phyloP scores from a whole-genome alignment of 2,113 vertebrate genomes.

The Corythaixoides concolor region DNA sequence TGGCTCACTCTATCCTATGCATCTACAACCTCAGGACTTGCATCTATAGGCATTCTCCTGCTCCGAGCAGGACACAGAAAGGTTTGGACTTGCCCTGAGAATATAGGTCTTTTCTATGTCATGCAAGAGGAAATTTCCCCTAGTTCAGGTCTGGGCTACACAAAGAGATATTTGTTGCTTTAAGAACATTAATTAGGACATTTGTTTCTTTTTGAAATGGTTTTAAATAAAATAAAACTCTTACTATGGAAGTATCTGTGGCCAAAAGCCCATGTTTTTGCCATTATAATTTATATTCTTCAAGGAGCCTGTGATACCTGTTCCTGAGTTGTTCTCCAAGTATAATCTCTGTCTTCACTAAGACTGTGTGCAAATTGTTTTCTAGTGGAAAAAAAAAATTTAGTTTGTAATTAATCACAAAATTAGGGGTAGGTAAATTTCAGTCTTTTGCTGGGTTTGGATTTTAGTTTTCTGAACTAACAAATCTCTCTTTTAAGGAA shows the following conservation, averaged over 20 bases:
- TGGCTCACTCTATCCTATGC: background rate
- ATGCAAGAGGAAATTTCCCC: background rate
- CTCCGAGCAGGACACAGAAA: background rate
- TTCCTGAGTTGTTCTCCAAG: background rate
- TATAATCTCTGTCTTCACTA: background rate
- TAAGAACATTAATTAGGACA: background rate
- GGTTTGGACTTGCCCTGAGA: background rate
- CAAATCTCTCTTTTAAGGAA: background rate
- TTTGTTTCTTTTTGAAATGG: background rate
- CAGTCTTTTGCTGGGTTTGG: background rate
- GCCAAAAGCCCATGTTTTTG: background rate
- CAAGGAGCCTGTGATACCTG: background rate
- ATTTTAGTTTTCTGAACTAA: background rate
- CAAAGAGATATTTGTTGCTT: background rate
- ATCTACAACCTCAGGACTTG: background rate
- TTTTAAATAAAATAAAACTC: background rate
- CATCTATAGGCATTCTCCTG: background rate
- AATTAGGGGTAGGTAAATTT: background rate
- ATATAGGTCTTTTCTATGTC: background rate
- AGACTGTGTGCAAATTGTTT: background rate
- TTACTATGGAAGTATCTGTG: background rate
- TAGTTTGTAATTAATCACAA: background rate
- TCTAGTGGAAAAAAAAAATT: background rate
- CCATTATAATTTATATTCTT: background rate
- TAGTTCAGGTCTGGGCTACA: background rate